Percentiles rank a stretch among this genome's conserved stretches.
These are phyloP conservation scores for Arctia plantaginis DNA, from an alignment of 2,888 invertebrate genomes.

Conservation along the genomic window DNA sequence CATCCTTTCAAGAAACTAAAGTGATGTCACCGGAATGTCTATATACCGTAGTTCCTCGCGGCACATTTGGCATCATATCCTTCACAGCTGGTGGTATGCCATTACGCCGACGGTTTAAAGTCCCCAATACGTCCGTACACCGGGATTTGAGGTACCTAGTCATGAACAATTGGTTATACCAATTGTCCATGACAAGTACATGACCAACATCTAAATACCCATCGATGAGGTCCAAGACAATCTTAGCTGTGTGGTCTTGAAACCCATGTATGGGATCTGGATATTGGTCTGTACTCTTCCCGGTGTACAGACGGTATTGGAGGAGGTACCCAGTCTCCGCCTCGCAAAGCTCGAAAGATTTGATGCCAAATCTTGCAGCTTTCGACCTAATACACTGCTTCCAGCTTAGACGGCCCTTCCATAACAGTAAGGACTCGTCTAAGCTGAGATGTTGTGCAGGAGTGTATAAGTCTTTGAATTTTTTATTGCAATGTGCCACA, in stretches of 20 bases:
- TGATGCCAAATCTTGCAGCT: constrained; percentile 37
- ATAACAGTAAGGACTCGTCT: constrained; percentile 39
- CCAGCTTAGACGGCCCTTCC: constrained; percentile 37
- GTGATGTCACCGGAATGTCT: background rate
- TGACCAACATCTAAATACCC: too few relatives aligned
- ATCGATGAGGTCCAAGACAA: too few relatives aligned
- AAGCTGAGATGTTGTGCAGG: background rate
- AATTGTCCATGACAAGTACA: too few relatives aligned
- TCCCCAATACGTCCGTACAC: background rate
- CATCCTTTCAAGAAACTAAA: background rate
- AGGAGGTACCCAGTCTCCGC: constrained; percentile 26
- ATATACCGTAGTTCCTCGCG: background rate
- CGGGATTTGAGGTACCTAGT: too few relatives aligned
- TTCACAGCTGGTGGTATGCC: too few relatives aligned
- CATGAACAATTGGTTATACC: too few relatives aligned
- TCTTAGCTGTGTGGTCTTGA: too few relatives aligned
- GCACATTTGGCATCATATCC: too few relatives aligned
- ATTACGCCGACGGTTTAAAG: too few relatives aligned
- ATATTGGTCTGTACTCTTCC: constrained; percentile 10
- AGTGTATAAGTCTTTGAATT: background rate
- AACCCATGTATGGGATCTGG: constrained; percentile 1
- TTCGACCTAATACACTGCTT: constrained; percentile 38
- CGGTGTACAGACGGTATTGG: constrained; percentile 1
- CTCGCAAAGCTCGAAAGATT: constrained; percentile 37
- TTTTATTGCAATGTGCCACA: background rate